Evolutionary conservation across 2,113 vertebrate species (phyloP), one percentile per base, ranked within the genome.

Genomic region (Oryzias javanicus): DNA sequence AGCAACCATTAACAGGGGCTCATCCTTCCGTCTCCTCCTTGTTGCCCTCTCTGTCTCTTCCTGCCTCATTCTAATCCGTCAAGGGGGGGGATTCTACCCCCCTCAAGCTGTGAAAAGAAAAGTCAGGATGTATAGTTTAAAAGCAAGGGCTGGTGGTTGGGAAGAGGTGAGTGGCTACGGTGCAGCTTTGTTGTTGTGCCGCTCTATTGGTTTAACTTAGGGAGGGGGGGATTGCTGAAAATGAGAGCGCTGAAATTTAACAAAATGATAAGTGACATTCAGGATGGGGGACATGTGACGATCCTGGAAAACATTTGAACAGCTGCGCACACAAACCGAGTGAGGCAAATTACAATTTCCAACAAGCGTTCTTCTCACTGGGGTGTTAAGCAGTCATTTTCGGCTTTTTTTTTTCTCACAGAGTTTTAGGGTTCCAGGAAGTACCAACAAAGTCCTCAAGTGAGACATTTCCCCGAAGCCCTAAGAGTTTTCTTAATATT

Each of bases 1-100:
- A 54, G 60, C 69, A 72, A 49, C 71, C 72, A 76, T 83, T 74
- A 80, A 80, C 80, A 77, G 44, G 19, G 27, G 27, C 70, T 79
- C 81, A 77, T 85, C 81, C 81, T 83, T 86, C 81, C 63, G 45
- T 80, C 68, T 60, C 72, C 58, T 66, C 60, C 76, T 81, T 59
- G 60, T 71, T 59, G 64, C 66, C 55, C 24, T 59, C 46, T 48
- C 45, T 69, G 57, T 67, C 51, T 59, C 40, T 55, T 67, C 54
- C 42, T 60, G 60, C 29, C 50, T 59, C 18, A 1, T 69, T 77
- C 60, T 65, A 75, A 77, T 79, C 72, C 25, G 67, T 81, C 47
- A 25, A 55, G 72, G 70, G 65, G 65, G 68, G 56, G 68, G 56
- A 59, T 52, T 78, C 48, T 76, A 22, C 55, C 60, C 27, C 65